Conservation (phyloP, 2,113 vertebrate species). For the Notarius lentiginosus region DNA sequence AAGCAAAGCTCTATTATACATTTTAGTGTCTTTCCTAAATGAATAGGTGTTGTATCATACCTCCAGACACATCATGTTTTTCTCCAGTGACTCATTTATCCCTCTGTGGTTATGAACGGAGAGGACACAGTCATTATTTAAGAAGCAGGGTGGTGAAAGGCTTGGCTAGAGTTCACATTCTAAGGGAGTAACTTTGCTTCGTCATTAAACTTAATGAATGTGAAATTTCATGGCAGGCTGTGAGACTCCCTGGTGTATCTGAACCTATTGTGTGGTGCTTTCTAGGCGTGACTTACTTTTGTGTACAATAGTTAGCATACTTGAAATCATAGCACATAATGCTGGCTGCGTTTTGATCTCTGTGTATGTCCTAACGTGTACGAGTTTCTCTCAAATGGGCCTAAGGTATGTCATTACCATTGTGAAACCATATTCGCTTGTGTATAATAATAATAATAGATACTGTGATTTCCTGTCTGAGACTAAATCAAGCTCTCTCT, state of each 20-base stretch:
- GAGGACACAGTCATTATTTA: constrained; percentile 41
- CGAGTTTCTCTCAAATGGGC: not conserved
- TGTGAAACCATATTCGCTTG: not conserved
- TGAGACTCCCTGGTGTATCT: constrained; percentile 11
- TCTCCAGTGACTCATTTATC: constrained; percentile 40
- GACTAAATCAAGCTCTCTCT: not conserved
- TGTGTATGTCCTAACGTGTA: not conserved
- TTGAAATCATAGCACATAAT: not conserved
- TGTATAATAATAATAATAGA: not conserved
- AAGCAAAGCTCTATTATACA: not conserved
- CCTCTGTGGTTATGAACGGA: constrained; percentile 31
- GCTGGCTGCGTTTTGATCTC: not conserved
- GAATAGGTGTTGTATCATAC: constrained; percentile 19
- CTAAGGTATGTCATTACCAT: not conserved
- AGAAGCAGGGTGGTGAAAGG: constrained; percentile 37
- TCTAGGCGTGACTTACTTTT: constrained; percentile 37
- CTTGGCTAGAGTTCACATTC: constrained; percentile 15
- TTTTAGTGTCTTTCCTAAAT: not conserved
- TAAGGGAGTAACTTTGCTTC: constrained; percentile 27
- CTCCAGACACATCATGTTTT: constrained; percentile 25
- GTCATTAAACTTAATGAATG: constrained; percentile 6
- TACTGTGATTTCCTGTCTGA: not conserved
- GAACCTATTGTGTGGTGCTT: constrained; percentile 31
- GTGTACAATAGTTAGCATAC: constrained; percentile 7
- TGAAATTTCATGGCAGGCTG: constrained; percentile 38